Conservation (phyloP, 1,140 invertebrate genomes). For the Hyles vespertilio region DNA sequence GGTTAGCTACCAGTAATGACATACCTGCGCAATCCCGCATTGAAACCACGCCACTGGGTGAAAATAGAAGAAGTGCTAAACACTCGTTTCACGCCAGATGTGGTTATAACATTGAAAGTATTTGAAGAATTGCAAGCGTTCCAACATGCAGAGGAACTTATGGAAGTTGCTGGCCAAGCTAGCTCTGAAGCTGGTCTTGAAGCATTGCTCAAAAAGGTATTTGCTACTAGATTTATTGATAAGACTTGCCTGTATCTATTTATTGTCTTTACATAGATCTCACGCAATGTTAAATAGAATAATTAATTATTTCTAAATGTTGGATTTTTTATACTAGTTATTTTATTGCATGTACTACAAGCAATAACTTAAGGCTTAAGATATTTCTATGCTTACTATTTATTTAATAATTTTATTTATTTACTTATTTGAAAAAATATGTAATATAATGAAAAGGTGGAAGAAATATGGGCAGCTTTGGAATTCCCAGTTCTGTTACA, state of each 20-base stretch:
- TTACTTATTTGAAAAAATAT: not conserved
- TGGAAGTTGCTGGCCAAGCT: conserved; percentile 89
- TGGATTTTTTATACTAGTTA: no score
- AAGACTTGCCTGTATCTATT: no score
- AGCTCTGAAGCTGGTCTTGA: conserved; percentile 90
- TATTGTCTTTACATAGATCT: no score
- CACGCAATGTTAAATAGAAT: no score
- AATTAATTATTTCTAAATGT: no score
- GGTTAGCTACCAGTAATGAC: conserved; percentile 82
- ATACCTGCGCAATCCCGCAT: conserved; percentile 84
- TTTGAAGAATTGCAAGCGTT: conserved; percentile 86
- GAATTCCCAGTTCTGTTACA: conserved; percentile 87
- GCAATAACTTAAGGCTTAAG: no score
- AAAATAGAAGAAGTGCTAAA: conserved; percentile 85
- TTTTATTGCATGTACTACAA: no score
- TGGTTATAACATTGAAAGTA: conserved; percentile 78
- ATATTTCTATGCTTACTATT: not conserved
- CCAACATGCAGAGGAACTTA: conserved; percentile 81
- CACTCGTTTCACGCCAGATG: conserved; percentile 83
- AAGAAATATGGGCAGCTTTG: conserved; percentile 86
- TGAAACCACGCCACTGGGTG: conserved; percentile 88
- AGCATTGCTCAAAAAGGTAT: conserved; percentile 84
- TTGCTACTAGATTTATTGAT: no score
- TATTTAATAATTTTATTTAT: not conserved
- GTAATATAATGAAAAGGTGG: conserved; percentile 76